Conservation (phyloP, 53 echinoderm and acorn worm genomes). For the Stichopus horrens region DNA sequence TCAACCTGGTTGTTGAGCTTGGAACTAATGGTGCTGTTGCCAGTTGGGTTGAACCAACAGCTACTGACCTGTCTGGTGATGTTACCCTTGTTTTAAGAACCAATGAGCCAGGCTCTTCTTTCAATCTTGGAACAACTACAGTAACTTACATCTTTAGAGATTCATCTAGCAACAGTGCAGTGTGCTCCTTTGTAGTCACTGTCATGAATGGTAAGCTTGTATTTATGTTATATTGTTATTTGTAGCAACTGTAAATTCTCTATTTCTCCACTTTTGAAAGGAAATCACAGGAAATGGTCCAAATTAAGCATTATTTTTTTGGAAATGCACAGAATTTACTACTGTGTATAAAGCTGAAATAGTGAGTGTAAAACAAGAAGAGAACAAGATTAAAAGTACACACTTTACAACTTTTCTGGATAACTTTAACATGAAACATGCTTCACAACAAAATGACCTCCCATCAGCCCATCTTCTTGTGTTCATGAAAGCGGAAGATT, state of each 20-base stretch:
- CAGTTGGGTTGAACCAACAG: conserved; percentile 55
- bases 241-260: background rate
- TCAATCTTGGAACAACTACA: conserved; percentile 25
- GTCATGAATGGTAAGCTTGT: conserved; percentile 52
- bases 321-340: no score
- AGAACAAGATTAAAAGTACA: no score
- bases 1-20: conserved; percentile 49
- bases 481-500: no score
- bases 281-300: no score
- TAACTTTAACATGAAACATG: no score
- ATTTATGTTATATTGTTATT: background rate
- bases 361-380: no score
- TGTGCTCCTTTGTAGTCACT: conserved; percentile 50
- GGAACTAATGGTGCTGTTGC: conserved; percentile 46
- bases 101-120: conserved; percentile 40
- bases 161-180: conserved; percentile 33
- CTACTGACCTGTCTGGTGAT: conserved; percentile 59
- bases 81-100: conserved; percentile 27
- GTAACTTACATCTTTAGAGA: conserved; percentile 57
- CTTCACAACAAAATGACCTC: no score
- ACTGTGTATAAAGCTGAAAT: no score
- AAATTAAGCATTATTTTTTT: no score
- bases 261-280: no score
- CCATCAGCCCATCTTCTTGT: no score
- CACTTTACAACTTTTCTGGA: no score